These are phyloP conservation scores for Channallabes apus DNA, from an alignment of 2,797 vertebrate genomes.

Conservation along the genomic window DNA sequence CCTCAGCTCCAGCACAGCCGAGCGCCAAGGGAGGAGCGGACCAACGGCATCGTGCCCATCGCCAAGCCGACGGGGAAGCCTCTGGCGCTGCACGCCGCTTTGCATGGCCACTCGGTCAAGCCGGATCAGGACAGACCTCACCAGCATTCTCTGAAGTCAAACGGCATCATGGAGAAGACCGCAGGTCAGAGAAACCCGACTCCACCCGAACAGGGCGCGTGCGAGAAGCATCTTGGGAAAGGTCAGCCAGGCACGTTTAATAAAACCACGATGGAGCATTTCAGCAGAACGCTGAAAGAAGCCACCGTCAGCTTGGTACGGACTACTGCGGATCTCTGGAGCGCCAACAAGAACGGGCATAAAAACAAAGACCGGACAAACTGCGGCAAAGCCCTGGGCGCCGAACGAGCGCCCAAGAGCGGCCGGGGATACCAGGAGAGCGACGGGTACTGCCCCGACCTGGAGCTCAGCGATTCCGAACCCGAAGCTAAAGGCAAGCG, in stretches of 20 bases:
- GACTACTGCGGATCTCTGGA: slow-evolving; percentile 85
- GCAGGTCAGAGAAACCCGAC: slow-evolving; percentile 79
- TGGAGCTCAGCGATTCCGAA: slow-evolving; percentile 96
- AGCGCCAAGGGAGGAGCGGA: slow-evolving; percentile 76
- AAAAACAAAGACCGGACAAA: slow-evolving; percentile 80
- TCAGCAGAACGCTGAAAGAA: slow-evolving; percentile 90
- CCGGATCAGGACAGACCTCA: slow-evolving; percentile 71
- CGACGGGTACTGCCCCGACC: slow-evolving; percentile 94
- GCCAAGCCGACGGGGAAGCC: slow-evolving; percentile 82
- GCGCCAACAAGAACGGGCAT: slow-evolving; percentile 80
- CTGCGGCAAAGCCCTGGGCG: slow-evolving; percentile 77
- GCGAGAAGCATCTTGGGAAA: slow-evolving; percentile 74
- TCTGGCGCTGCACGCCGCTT: slow-evolving; percentile 78
- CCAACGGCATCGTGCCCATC: slow-evolving; percentile 75
- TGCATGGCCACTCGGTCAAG: slow-evolving; percentile 85
- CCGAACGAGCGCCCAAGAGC: slow-evolving; percentile 72
- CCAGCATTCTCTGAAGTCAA: slow-evolving; percentile 70
- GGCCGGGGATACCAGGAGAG: slow-evolving; percentile 84
- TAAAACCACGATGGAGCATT: slow-evolving; percentile 87
- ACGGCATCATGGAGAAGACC: slow-evolving; percentile 79
- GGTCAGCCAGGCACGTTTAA: slow-evolving; percentile 69
- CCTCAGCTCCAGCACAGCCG: slow-evolving; percentile 74
- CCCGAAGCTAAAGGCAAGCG: slow-evolving; percentile 85
- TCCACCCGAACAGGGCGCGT: slow-evolving; percentile 70
- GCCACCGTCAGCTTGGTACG: slow-evolving; percentile 87